Conservation (phyloP, 2,113 vertebrate genomes). For the Zosterops borbonicus region DNA sequence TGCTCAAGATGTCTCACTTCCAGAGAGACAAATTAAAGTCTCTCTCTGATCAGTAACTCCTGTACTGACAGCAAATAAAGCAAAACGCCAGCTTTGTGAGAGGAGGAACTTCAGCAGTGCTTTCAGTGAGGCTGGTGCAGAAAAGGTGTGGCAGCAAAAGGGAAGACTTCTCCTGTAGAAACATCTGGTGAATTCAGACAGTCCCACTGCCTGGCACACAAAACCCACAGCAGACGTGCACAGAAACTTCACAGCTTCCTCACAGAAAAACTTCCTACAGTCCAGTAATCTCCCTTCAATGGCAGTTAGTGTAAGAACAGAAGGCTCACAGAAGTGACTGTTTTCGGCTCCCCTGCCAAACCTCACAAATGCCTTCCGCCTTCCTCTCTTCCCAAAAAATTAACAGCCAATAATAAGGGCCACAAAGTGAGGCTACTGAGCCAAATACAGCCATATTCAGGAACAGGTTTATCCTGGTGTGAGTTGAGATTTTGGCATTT, state of each 20-base stretch:
- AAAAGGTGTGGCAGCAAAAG: neutral
- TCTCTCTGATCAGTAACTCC: neutral
- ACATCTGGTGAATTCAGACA: no score
- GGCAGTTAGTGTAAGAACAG: neutral
- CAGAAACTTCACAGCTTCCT: neutral
- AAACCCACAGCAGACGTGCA: neutral
- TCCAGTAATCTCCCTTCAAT: neutral
- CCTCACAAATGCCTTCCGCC: neutral
- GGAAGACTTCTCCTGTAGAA: neutral
- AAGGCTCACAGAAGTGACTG: accelerated
- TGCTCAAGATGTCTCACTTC: neutral
- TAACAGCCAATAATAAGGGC: neutral
- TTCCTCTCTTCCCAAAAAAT: neutral
- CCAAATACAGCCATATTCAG: neutral
- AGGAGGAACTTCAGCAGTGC: neutral
- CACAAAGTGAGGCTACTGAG: neutral
- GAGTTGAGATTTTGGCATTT: neutral
- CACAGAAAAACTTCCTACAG: neutral
- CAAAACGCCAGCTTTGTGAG: neutral
- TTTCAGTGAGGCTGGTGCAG: neutral
- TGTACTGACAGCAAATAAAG: neutral
- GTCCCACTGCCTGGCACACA: neutral
- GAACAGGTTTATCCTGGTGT: neutral
- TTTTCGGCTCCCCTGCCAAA: neutral
- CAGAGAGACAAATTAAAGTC: neutral